phyloP scores from a whole-genome alignment of 2,888 invertebrate species.

The Mythimna impura region DNA sequence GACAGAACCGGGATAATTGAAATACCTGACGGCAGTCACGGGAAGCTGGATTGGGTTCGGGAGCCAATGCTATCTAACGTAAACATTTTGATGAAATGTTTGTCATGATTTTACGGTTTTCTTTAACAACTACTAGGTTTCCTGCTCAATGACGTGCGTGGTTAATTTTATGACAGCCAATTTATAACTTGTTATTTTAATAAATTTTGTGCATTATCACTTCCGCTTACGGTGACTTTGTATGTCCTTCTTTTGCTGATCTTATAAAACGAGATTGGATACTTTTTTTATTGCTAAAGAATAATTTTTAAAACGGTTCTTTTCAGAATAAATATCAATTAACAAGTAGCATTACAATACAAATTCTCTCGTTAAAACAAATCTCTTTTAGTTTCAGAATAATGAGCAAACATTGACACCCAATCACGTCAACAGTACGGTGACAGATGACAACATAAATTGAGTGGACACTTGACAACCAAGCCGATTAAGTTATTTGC shows the following conservation, averaged over 20 bases:
- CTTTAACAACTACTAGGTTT: constrained; percentile 35
- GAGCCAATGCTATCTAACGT: constrained; percentile 67
- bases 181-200: constrained; percentile 32
- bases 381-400: neutral
- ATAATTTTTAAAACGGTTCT: neutral
- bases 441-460: constrained; percentile 26
- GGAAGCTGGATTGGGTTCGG: constrained; percentile 69
- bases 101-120: constrained; percentile 63
- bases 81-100: constrained; percentile 74
- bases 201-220: constrained; percentile 42
- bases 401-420: constrained; percentile 1
- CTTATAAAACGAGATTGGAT: constrained; percentile 26
- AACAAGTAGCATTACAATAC: neutral
- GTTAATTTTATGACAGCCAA: constrained; percentile 31
- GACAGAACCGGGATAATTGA: constrained; percentile 78
- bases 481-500: constrained; percentile 42
- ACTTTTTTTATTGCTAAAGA: neutral
- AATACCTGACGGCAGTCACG: constrained; percentile 75
- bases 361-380: neutral
- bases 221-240: constrained; percentile 56
- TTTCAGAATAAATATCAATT: neutral
- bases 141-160: constrained; percentile 38
- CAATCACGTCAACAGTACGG: neutral
- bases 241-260: constrained; percentile 38
- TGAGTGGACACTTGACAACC: constrained; percentile 33